Base-by-base conservation (phyloP, 2,888 invertebrate genomes). In the Sylvicola cinctus region DNA sequence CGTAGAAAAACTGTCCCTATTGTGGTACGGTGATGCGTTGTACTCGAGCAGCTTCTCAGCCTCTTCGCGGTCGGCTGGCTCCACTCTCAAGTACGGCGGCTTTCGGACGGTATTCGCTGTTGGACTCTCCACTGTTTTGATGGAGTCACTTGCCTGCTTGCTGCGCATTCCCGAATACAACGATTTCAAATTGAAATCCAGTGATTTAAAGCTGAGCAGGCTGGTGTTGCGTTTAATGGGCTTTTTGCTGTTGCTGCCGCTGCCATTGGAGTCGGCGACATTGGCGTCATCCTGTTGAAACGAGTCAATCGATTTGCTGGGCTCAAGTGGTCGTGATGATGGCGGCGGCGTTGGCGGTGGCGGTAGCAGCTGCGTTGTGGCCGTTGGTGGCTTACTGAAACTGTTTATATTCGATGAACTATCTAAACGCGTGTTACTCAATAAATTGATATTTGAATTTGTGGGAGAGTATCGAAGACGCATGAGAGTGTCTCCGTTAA, bases 181-280 rank as follows among this genome's bases (percentile, higher is more conserved):
- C 2, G 55, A 54, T 40, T 56, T 57, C 27, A 58, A 46, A 39
- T 56, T 55, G 38, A 56, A 57, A 41, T 58, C 58, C 25, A 58
- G 49, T 4, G 57, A 56, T 42, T 52, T 50, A 39, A 58, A 58
- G 36, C 51, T 58, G 36, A 58, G 50, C 40, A 57, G 39, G 32
- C 45, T 45, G 10, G 40, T 41, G 36, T 44, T 45, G 28, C 44
- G 39, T 39, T 44, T 44, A 26, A 42, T 41, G 16, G 39, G 33
- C 23, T 42, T 41, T 31, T 39, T 41, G 15, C 32, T 23, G 13
- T 25, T 23, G 15, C 8, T 4, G 6, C 6, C 16, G 14, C 10
- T 14, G 11, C 4, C n/a, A 10, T 31, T 31, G 12, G 16, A 13
- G 11, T 16, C 4, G 12, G 8, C 10, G 11, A 8, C 15, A 16